Base-by-base conservation (phyloP, 2,797 vertebrate genomes). In the Malurus splendens region DNA sequence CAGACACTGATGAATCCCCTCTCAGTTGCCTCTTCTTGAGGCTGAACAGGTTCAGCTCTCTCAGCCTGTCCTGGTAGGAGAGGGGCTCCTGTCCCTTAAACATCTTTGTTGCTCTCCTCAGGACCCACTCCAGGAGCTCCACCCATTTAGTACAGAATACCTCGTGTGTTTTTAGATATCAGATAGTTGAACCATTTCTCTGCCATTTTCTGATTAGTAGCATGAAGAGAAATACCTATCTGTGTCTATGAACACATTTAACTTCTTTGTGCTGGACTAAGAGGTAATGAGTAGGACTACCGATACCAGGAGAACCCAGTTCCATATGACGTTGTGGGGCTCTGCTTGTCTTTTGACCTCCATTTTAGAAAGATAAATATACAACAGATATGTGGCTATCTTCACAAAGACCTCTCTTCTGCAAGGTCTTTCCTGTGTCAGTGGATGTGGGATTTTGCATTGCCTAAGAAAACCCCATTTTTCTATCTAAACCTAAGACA, bases 321-420 rank as follows among this genome's bases (percentile, higher is more conserved):
- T 77, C 28, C n/a, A 30, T n/a, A 36, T 38, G 39, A 65, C 68
- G 12, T 18, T 64, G 22, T 44, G 28, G 28, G 68, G 50, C 54
- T 47, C 22, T 23, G 8, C 12, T 71, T 76, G 18, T 76, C 12
- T 70, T 67, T 25, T 17, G 39, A 50, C 32, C 18, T 36, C 38
- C 17, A 41, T 68, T 87, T 82, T 75, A 19, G 51, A 75, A 85
- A 87, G 20, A 65, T 22, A 77, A 73, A 70, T 32, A 52, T 45
- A 38, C 12, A 50, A 36, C 41, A 87, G 45, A 32, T 23, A 42
- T 1, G 18, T 39, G 19, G 16, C 12, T 72, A 41, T 74, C 50
- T 64, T 87, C 80, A 75, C 56, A 82, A 59, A 83, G 25, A 38
- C 10, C 5, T 90, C 30, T 87, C 27, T 64, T 82, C 59, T 74